Base-by-base conservation (phyloP, 2,113 vertebrate genomes). In the Osmerus eperlanus region DNA sequence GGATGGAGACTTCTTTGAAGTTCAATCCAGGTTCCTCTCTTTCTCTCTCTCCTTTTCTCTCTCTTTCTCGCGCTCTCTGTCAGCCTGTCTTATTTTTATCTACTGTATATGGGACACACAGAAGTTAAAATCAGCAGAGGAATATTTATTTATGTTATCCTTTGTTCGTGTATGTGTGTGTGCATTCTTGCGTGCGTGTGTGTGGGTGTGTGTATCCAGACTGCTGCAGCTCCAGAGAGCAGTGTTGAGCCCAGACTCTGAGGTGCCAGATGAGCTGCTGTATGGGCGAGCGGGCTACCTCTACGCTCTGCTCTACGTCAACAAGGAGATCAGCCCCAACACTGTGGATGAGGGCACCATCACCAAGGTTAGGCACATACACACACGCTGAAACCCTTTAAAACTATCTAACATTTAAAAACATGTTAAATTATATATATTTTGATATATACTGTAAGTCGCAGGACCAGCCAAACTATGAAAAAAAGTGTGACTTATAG, bases 231-330 rank as follows among this genome's bases (percentile, higher is more conserved):
- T 99, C 60, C 96, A 97, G 82, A 91, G 88, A 32, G 88, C 91
- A 0, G 89, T 97, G 2, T 6, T 95, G 70, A 90, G 90, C 79
- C 76, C 78, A 2, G 97, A 99, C 19, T 89, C 92, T 0, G 96
- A 99, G 15, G 84, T 97, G 67, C 93, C 97, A 0, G 96, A 99
- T 58, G 97, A 99, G 82, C 89, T 99, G 60, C 91, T 99, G 1
- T 99, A 94, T 4, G 97, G 97, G 19, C 93, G 96, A 16, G 93
- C 95, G 0, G 97, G 97, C 4, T 99, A 95, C 65, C 91, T 99
- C 0, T 98, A 94, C 8, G 94, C 97, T 70, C 92, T 99, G 79
- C 91, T 99, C 9, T 99, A 96, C 68, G 59, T 99, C 68, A 96
- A 96, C 76, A 92, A 90, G 18, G 96, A 98, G 92, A 95, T 99